A percentile compares a stretch with the other conserved stretches of the same genome.
phyloP scores from a whole-genome alignment of 2,113 vertebrate species.

The Equus quagga region DNA sequence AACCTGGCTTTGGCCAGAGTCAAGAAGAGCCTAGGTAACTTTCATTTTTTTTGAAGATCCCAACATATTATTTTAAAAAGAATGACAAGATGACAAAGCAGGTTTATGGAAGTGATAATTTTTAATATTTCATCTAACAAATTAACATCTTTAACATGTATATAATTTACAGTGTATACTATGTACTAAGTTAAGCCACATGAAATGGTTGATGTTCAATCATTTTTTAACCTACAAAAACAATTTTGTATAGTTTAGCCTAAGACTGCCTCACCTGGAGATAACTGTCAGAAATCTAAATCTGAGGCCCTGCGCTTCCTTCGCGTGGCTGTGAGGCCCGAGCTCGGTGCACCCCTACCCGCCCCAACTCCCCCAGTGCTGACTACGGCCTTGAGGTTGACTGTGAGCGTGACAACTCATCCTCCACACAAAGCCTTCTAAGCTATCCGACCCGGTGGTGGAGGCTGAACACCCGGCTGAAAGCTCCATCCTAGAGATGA shows the following conservation, averaged over 20 bases:
- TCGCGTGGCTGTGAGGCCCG: not conserved
- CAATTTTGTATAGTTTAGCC: not conserved
- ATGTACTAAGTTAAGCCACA: not conserved
- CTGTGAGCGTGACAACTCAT: not conserved
- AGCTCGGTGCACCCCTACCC: not conserved
- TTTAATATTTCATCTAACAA: not conserved
- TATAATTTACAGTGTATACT: not conserved
- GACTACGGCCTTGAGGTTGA: not conserved
- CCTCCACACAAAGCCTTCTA: not conserved
- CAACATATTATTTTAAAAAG: not conserved
- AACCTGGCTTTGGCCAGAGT: not conserved
- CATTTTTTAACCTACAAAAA: not conserved
- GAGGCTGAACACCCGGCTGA: not conserved
- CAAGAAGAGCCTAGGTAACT: not conserved
- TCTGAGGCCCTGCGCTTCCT: not conserved
- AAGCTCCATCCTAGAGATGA: not conserved
- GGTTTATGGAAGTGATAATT: constrained; percentile 8
- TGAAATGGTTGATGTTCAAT: not conserved
- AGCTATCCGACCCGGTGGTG: not conserved
- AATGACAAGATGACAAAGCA: not conserved
- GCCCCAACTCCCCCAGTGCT: not conserved
- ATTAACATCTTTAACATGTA: not conserved
- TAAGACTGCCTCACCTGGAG: not conserved
- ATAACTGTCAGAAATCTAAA: not conserved
- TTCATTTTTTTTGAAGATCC: not conserved